Percentiles rank a stretch among this genome's conserved stretches.
Conservation (phyloP, 2,797 vertebrate species). For the Enteromius viviparus region DNA sequence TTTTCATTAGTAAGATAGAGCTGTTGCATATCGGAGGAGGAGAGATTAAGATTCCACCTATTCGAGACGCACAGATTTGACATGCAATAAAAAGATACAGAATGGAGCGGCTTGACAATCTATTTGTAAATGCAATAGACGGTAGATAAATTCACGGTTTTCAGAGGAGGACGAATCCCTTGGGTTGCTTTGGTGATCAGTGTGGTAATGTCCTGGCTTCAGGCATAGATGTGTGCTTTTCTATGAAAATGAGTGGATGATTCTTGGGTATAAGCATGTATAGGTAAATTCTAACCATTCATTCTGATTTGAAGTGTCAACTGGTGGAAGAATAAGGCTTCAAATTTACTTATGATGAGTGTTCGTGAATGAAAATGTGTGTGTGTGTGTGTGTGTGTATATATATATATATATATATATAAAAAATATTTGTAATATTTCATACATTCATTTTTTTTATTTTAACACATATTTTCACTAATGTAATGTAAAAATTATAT, state of each 20-base stretch:
- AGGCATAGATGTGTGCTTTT: constrained; percentile 43
- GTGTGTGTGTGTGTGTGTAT: not conserved
- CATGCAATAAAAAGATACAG: constrained; percentile 57
- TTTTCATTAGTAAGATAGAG: constrained; percentile 52
- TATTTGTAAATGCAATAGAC: constrained; percentile 61
- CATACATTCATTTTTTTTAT: no score
- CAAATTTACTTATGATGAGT: not conserved
- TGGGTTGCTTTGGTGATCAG: constrained; percentile 43
- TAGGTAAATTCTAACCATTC: constrained; percentile 18
- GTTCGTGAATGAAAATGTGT: not conserved
- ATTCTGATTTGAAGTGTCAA: constrained; percentile 5
- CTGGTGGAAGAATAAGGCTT: constrained; percentile 1
- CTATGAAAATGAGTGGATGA: constrained; percentile 40
- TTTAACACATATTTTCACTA: not conserved
- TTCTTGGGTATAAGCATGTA: constrained; percentile 25
- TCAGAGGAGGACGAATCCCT: constrained; percentile 39
- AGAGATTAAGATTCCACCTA: constrained; percentile 50
- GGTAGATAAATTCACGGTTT: constrained; percentile 52
- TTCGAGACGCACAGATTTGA: constrained; percentile 48
- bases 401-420: no score
- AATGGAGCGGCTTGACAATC: constrained; percentile 48
- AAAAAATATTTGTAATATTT: no score
- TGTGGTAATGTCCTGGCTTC: constrained; percentile 45
- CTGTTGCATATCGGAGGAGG: constrained; percentile 39
- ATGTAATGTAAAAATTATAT: not conserved